Evolutionary conservation across 2,888 invertebrate genomes (phyloP).

Genomic region (Amorpha juglandis): DNA sequence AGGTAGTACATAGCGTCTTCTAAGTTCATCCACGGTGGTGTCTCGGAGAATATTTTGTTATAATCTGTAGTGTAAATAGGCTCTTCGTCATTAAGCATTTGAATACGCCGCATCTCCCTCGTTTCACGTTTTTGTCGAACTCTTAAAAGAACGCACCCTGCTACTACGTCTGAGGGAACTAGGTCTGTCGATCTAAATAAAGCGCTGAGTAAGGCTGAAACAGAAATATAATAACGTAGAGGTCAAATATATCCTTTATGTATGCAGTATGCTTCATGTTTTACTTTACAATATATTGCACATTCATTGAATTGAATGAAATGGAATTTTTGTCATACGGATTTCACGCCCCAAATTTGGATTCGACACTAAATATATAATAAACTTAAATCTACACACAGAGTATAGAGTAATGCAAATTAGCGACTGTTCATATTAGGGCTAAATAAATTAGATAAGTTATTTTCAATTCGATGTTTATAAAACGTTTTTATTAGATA

Average conservation of each 20-base stretch:
- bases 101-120: conserved; percentile 88
- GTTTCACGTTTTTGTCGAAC: conserved; percentile 90
- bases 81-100: conserved; percentile 85
- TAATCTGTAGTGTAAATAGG: conserved; percentile 87
- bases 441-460: no score
- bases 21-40: conserved; percentile 92
- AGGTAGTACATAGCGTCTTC: conserved; percentile 90
- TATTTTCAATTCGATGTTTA: no score
- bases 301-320: no score
- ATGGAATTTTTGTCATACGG: no score
- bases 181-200: conserved; percentile 93
- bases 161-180: conserved; percentile 94
- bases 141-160: conserved; percentile 92
- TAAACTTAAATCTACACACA: no score
- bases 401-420: no score
- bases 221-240: background rate
- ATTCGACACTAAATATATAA: no score
- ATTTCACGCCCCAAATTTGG: no score
- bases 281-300: background rate
- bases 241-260: background rate
- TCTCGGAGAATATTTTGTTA: conserved; percentile 85
- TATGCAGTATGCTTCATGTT: no score
- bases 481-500: no score
- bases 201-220: conserved; percentile 88
- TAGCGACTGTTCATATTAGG: no score